Evolutionary conservation across 2,113 vertebrate genomes (phyloP).

Genomic region (Loxodonta africana): DNA sequence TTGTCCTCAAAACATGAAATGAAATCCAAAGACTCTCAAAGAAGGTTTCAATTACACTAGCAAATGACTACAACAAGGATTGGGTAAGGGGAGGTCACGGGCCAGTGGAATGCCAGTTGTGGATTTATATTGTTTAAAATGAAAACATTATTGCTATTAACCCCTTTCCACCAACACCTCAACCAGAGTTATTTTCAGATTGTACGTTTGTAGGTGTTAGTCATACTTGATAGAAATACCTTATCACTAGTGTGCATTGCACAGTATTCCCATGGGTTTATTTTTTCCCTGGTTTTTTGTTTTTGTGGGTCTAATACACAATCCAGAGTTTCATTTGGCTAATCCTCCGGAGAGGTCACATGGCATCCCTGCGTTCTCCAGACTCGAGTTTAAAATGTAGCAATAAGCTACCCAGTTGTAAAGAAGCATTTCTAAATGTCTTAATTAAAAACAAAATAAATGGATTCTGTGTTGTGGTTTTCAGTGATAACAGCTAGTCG

Average conservation of each 20-base stretch:
- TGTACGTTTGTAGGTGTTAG: slow-evolving; percentile 62
- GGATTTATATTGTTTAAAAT: slow-evolving; percentile 91
- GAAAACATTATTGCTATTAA: slow-evolving; percentile 86
- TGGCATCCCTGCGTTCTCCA: neutral
- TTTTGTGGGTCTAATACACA: neutral
- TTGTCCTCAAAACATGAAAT: slow-evolving; percentile 93
- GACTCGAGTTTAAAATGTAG: neutral
- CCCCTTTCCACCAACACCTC: slow-evolving; percentile 59
- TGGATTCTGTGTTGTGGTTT: slow-evolving; percentile 64
- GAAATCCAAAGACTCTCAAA: slow-evolving; percentile 92
- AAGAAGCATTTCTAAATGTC: slow-evolving; percentile 53
- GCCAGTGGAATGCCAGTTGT: slow-evolving; percentile 82
- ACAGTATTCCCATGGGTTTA: neutral
- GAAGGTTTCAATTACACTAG: slow-evolving; percentile 92
- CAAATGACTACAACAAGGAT: slow-evolving; percentile 85
- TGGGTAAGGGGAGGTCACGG: slow-evolving; percentile 77
- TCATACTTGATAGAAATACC: slow-evolving; percentile 73
- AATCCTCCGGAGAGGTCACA: neutral
- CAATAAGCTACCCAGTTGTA: neutral
- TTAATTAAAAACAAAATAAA: slow-evolving; percentile 70
- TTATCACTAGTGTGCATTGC: slow-evolving; percentile 52
- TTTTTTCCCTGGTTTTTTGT: neutral
- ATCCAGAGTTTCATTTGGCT: slow-evolving; percentile 17
- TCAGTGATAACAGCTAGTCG: slow-evolving; percentile 42
- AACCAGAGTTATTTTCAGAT: slow-evolving; percentile 52